Evolutionary conservation across 1,140 invertebrate genomes (phyloP), one percentile per base, ranked within the genome.

Genomic region (Tetragnatha versicolor): DNA sequence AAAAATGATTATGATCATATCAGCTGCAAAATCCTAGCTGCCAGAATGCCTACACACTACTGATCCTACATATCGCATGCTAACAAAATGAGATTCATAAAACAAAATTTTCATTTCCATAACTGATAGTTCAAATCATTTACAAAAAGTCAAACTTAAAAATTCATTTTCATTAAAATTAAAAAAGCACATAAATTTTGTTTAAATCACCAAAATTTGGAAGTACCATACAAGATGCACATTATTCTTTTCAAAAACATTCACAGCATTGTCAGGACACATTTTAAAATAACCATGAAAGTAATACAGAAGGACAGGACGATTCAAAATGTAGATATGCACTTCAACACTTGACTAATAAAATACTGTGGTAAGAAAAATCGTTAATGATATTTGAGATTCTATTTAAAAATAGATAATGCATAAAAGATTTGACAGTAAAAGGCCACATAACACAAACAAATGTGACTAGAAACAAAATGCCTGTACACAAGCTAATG

Each of bases 391-490:
- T n/a, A n/a, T 45, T 42, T 55, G 55, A 61, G 53, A 60, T 75
- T 63, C 53, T 37, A 12, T 39, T 25, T 53, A 70, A 70, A 33
- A 37, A 39, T 17, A 70, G 3, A 35, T 9, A 20, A 63, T 22
- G 29, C 29, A 31, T 42, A 25, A 22, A 29, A 58, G 42, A 31
- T 7, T 31, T 45, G 37, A 60, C n/a, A 31, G 17, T 55, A 42
- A 63, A 75, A 45, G 17, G 58, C 37, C 72, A 49, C 42, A 75
- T 33, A 61, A 75, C 17, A 61, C 42, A 75, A 75, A 63, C 42
- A 70, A 55, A 70, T 63, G 58, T 75, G 72, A 75, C 72, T 75
- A 75, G 72, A 75, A 75, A 63, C 29, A 69, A 69, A 75, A 75
- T 75, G 53, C 58, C 25, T 49, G 37, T 55, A 53, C 49, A 70